Conservation (phyloP, 2,888 invertebrate species). For the Drosophila atripex region DNA sequence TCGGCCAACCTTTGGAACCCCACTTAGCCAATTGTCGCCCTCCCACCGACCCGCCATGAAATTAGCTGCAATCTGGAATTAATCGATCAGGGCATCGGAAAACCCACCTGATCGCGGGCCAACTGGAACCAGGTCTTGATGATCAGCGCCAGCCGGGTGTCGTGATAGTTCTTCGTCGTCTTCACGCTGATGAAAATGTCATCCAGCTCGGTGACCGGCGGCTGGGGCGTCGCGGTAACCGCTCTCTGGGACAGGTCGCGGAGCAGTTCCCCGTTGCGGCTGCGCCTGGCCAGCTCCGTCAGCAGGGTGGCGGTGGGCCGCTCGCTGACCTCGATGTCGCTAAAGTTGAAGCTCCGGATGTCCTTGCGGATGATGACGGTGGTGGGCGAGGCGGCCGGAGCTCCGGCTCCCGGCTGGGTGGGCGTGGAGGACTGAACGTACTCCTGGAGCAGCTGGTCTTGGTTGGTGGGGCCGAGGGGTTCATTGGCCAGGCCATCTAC, state of each 20-base stretch:
- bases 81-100: conserved; percentile 14
- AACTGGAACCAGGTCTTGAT: conserved; percentile 98
- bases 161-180: conserved; percentile 95
- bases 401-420: conserved; percentile 45
- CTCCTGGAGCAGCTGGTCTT: conserved; percentile 52
- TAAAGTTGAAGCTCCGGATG: conserved; percentile 83
- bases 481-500: conserved; percentile 62
- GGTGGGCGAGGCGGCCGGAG: conserved; percentile 61
- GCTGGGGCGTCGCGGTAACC: conserved; percentile 84
- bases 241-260: conserved; percentile 83
- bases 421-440: conserved; percentile 46
- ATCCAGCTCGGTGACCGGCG: conserved; percentile 89
- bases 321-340: conserved; percentile 83
- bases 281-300: conserved; percentile 79
- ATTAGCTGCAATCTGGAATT: conserved; percentile 52
- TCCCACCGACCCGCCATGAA: conserved; percentile 48
- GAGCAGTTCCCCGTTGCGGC: conserved; percentile 82
- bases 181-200: conserved; percentile 98
- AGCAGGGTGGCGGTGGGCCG: conserved; percentile 78
- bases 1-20: conserved; percentile 56
- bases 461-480: conserved; percentile 53
- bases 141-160: conserved; percentile 92
- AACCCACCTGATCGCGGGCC: conserved; percentile 93
- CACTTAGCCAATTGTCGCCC: conserved; percentile 63
- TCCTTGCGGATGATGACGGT: conserved; percentile 84